Percentiles rank a stretch among this genome's conserved stretches.
These are phyloP conservation scores for Nothoprocta pentlandii DNA, from an alignment of 2,113 vertebrate species.

Conservation along the genomic window DNA sequence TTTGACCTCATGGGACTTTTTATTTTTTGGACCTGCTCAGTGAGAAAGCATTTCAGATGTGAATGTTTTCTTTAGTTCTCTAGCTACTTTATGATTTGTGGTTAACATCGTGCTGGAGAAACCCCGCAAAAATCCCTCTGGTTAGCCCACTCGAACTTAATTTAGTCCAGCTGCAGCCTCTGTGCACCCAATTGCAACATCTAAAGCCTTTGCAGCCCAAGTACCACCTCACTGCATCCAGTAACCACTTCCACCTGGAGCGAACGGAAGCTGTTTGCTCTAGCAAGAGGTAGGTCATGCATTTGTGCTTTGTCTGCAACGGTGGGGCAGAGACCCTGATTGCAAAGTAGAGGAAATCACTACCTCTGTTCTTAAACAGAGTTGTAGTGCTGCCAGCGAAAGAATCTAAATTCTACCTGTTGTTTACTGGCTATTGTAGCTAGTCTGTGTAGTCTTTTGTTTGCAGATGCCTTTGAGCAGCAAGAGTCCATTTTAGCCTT, in stretches of 20 bases:
- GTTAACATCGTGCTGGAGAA: constrained; percentile 31
- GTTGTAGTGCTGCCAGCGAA: not conserved
- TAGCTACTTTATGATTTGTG: constrained; percentile 37
- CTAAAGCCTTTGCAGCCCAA: not conserved
- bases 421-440: not conserved
- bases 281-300: not conserved
- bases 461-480: not conserved
- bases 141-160: constrained; percentile 5
- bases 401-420: not conserved
- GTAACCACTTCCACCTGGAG: not conserved
- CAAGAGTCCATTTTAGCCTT: not conserved
- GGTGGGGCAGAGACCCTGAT: not conserved
- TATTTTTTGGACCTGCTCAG: not conserved
- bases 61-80: not conserved
- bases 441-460: not conserved
- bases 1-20: constrained; percentile 41
- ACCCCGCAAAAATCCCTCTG: constrained; percentile 18
- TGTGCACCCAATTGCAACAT: not conserved
- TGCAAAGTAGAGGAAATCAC: not conserved
- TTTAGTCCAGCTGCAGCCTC: not conserved
- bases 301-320: not conserved
- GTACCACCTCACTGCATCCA: not conserved
- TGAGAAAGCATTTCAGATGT: constrained; percentile 16
- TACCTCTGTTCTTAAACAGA: not conserved
- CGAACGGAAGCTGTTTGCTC: not conserved